A percentile compares a stretch with the other conserved stretches of the same genome.
Conservation (phyloP, 2,888 invertebrate species). For the Noctua janthina region DNA sequence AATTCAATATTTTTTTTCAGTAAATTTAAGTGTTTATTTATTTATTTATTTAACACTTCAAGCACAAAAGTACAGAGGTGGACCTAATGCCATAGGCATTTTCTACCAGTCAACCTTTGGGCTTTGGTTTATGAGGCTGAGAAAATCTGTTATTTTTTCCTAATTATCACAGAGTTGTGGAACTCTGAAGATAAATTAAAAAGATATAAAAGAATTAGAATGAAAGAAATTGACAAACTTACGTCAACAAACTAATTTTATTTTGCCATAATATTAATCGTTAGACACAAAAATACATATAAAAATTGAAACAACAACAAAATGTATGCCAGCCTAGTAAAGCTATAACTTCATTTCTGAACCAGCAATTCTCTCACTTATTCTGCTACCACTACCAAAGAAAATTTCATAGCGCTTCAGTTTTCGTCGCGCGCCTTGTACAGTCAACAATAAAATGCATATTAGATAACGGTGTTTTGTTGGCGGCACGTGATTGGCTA, state of each 20-base stretch:
- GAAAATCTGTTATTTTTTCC: not conserved
- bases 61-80: too few relatives aligned
- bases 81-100: too few relatives aligned
- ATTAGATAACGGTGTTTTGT: conserved; percentile 89
- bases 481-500: conserved; percentile 85
- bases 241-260: not conserved
- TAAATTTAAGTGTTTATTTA: not conserved
- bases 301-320: not conserved
- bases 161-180: not conserved
- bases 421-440: conserved; percentile 78
- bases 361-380: conserved; percentile 34
- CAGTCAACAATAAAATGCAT: conserved; percentile 88
- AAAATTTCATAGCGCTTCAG: conserved; percentile 71
- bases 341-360: not conserved
- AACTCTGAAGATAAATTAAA: not conserved
- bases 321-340: not conserved
- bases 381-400: conserved; percentile 74
- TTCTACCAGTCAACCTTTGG: too few relatives aligned
- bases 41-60: too few relatives aligned
- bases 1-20: not conserved
- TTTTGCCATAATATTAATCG: not conserved
- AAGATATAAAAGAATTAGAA: not conserved
- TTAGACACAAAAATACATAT: not conserved
- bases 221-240: not conserved
- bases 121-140: too few relatives aligned